Evolutionary conservation across 1,140 invertebrate species (phyloP), one percentile per base, ranked within the genome.

Genomic region (Apis mellifera): DNA sequence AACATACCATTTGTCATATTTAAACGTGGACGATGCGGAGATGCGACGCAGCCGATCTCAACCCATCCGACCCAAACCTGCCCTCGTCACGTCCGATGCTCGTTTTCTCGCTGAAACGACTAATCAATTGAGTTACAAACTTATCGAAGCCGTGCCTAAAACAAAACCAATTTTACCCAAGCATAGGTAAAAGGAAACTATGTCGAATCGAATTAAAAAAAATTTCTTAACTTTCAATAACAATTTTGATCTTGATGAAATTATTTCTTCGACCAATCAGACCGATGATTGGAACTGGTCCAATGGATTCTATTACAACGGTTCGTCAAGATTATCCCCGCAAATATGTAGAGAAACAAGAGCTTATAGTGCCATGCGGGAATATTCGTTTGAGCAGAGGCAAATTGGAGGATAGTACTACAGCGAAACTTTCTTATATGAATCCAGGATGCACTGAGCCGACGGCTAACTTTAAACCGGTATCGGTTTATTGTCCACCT

Each of bases 241-340:
- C n/a, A n/a, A 5, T 42, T 42, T 42, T 42, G 7, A 42, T 2
- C n/a, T n/a, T n/a, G 32, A 42, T 0, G 32, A 42, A 42, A 42
- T 42, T 42, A 42, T 42, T 50, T 69, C 19, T 82, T 19, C 79
- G 4, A 1, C 13, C n/a, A n/a, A 7, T 21, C 26, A 89, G 89
- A 73, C 19, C 68, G 21, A 72, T 86, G 42, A 78, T 82, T 86
- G 92, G 95, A 1, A 91, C 95, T 84, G 96, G 96, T 3, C 95
- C 95, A 15, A 96, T 97, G 95, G 96, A 96, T 90, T 95, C 94
- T 81, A 90, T 95, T 64, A 97, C 96, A 0, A 97, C 96, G 0
- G 94, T 95, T 78, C 95, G 95, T 62, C 95, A 96, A 80, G 96
- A 96, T 92, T 97, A 95, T 86, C 95, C 95, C 5, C 94, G 95